A percentile compares a stretch with the other conserved stretches of the same genome.
Evolutionary conservation across 2,888 invertebrate genomes (phyloP).

Genomic region (Cosmopolites sordidus): DNA sequence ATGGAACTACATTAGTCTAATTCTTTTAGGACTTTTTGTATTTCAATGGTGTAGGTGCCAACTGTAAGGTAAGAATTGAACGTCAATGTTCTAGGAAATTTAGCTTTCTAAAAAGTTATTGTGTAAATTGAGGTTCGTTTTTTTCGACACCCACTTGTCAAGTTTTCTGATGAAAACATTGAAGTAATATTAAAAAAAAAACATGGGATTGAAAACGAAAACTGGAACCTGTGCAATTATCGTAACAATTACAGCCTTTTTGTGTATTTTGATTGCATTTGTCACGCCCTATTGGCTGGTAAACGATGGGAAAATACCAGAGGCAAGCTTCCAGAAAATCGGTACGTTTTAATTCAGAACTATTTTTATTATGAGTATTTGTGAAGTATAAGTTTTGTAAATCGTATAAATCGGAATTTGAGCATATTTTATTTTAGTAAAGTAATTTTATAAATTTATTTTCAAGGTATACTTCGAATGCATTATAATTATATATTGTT

Average conservation of each 20-base stretch:
- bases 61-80: too few relatives aligned
- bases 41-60: too few relatives aligned
- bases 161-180: too few relatives aligned
- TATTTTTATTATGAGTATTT: slow-evolving; percentile 2
- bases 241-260: slow-evolving; percentile 61
- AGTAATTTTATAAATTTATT: neutral
- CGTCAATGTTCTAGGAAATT: too few relatives aligned
- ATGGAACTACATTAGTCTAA: too few relatives aligned
- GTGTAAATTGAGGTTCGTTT: too few relatives aligned
- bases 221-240: slow-evolving; percentile 63
- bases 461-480: neutral
- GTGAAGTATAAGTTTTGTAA: slow-evolving; percentile 1
- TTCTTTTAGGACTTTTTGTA: too few relatives aligned
- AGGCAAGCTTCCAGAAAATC: slow-evolving; percentile 76
- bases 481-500: neutral
- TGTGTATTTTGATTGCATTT: slow-evolving; percentile 76
- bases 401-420: slow-evolving; percentile 3
- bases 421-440: slow-evolving; percentile 2
- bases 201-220: slow-evolving; percentile 60
- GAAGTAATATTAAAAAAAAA: slow-evolving; percentile 9
- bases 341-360: slow-evolving; percentile 55
- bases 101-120: too few relatives aligned
- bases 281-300: slow-evolving; percentile 86
- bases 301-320: slow-evolving; percentile 69
- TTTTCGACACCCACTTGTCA: too few relatives aligned